These are phyloP conservation scores for Zaprionus vittiger DNA, from an alignment of 1,140 invertebrate species.

Conservation along the genomic window DNA sequence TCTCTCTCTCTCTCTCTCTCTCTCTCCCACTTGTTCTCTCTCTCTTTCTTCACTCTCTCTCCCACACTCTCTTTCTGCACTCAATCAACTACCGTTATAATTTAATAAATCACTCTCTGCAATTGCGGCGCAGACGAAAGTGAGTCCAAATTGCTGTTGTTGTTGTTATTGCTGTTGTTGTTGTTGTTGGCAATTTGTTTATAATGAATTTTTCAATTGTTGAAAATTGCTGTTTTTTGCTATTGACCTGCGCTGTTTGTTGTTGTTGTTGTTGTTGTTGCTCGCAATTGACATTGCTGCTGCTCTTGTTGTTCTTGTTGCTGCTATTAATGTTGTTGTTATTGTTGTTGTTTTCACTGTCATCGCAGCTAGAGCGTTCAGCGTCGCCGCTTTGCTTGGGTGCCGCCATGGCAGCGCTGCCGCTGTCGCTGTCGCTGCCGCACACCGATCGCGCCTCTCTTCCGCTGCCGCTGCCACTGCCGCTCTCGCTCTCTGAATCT, in stretches of 20 bases:
- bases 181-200: slow-evolving; percentile 21
- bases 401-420: slow-evolving; percentile 63
- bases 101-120: slow-evolving; percentile 15
- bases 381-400: slow-evolving; percentile 56
- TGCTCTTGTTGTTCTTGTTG: slow-evolving; percentile 27
- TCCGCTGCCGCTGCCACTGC: slow-evolving; percentile 16
- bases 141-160: slow-evolving; percentile 38
- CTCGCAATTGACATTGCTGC: slow-evolving; percentile 16
- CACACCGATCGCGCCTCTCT: neutral
- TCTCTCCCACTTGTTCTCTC: neutral
- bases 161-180: neutral
- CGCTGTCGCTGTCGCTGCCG: slow-evolving; percentile 3
- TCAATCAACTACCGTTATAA: slow-evolving; percentile 20
- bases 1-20: no score
- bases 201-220: slow-evolving; percentile 19
- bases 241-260: slow-evolving; percentile 23
- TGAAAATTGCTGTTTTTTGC: slow-evolving; percentile 18
- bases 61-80: neutral
- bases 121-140: slow-evolving; percentile 7
- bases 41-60: neutral
- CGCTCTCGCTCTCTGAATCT: slow-evolving; percentile 13
- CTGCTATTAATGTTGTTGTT: slow-evolving; percentile 18
- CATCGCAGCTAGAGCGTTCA: slow-evolving; percentile 45
- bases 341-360: slow-evolving; percentile 51
- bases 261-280: slow-evolving; percentile 38